Percentiles rank a stretch among this genome's conserved stretches.
Conservation (phyloP, 1,140 invertebrate species). For the Teleogryllus occipitalis region DNA sequence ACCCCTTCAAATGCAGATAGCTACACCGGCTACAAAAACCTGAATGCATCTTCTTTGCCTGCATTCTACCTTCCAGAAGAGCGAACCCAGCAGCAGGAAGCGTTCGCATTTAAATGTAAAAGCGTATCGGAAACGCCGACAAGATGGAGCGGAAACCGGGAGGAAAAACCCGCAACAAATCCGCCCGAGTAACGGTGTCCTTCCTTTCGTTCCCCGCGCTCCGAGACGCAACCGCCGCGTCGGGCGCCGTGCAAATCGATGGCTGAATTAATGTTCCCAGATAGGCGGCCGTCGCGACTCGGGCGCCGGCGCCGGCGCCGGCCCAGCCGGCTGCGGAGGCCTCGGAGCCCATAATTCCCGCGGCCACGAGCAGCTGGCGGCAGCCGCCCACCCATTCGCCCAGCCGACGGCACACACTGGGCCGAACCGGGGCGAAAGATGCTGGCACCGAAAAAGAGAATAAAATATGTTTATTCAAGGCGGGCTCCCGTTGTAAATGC, state of each 20-base stretch:
- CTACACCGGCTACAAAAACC: too few species aligned
- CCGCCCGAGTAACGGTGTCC: background rate
- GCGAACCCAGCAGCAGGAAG: too few species aligned
- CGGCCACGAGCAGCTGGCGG: background rate
- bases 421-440: too few species aligned
- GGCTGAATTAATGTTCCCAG: background rate
- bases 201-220: background rate
- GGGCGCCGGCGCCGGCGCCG: too few species aligned
- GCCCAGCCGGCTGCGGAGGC: too few species aligned
- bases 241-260: background rate
- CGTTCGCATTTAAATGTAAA: background rate
- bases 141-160: background rate
- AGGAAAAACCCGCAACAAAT: background rate
- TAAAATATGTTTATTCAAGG: background rate
- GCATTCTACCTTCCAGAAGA: too few species aligned
- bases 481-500: background rate
- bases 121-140: background rate
- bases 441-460: background rate
- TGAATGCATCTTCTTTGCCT: too few species aligned
- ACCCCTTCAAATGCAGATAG: too few species aligned
- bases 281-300: background rate
- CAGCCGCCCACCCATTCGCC: too few species aligned
- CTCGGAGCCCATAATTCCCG: background rate
- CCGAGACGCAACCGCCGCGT: too few species aligned
- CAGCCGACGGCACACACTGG: too few species aligned